phyloP scores from a whole-genome alignment of 64 coral and sea anemone genomes.

The Stylophora pistillata region DNA sequence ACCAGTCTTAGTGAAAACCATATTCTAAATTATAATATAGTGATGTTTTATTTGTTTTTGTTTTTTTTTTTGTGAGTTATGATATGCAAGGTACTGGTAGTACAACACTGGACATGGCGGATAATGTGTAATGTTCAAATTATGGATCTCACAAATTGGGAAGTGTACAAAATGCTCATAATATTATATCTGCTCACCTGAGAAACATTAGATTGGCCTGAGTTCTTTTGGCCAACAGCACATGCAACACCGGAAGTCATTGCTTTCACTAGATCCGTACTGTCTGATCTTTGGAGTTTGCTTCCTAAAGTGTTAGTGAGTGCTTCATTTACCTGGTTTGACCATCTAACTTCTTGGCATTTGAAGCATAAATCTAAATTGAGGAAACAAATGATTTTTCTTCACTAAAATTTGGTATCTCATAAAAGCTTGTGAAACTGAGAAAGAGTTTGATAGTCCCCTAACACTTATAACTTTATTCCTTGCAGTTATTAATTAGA shows the following conservation, averaged over 20 bases:
- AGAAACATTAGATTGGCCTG: slow-evolving; percentile 1
- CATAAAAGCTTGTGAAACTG: background rate
- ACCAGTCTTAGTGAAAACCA: no score
- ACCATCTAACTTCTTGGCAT: slow-evolving; percentile 44
- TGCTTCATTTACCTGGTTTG: slow-evolving; percentile 49
- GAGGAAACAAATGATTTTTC: background rate
- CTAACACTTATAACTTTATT: background rate
- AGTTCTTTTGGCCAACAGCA: slow-evolving; percentile 31
- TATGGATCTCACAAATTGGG: no score
- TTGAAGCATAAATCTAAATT: background rate
- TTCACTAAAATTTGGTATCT: background rate
- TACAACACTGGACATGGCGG: no score
- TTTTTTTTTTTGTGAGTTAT: no score
- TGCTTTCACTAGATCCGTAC: slow-evolving; percentile 41
- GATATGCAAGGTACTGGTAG: no score
- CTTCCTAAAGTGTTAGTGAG: slow-evolving; percentile 46
- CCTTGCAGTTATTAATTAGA: slow-evolving; percentile 25
- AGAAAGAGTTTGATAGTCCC: slow-evolving; percentile 1
- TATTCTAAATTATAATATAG: background rate
- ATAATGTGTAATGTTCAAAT: no score
- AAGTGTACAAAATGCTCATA: no score
- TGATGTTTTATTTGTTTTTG: no score
- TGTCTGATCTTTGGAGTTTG: slow-evolving; percentile 63
- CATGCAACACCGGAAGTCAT: slow-evolving; percentile 43
- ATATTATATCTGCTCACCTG: background rate